These are phyloP conservation scores for Myoxocephalus aenaeus DNA, from an alignment of 2,797 vertebrate species.

Conservation along the genomic window DNA sequence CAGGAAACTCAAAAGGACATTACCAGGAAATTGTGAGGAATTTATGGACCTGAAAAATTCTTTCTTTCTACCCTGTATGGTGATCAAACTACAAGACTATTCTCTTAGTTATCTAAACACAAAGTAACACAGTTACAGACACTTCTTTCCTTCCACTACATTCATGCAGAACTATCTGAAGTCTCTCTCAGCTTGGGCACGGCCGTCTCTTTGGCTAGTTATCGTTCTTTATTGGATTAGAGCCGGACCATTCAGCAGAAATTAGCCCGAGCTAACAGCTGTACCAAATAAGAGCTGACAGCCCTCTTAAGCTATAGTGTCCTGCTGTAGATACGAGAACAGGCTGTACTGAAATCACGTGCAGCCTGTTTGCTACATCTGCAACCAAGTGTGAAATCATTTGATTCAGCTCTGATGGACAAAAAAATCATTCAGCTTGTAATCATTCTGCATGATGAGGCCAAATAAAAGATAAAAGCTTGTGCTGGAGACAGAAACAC, in stretches of 20 bases:
- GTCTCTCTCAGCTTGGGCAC: neutral
- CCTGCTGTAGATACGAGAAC: slow-evolving; percentile 17
- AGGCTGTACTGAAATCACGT: slow-evolving; percentile 20
- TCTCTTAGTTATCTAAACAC: neutral
- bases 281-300: slow-evolving; percentile 53
- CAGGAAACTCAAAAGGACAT: neutral
- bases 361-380: slow-evolving; percentile 23
- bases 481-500: slow-evolving; percentile 8
- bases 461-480: slow-evolving; percentile 24
- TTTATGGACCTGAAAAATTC: neutral
- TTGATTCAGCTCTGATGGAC: neutral
- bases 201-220: slow-evolving; percentile 5
- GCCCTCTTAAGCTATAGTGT: slow-evolving; percentile 35
- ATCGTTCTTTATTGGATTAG: slow-evolving; percentile 66
- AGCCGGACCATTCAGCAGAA: slow-evolving; percentile 55
- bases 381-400: slow-evolving; percentile 31
- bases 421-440: neutral
- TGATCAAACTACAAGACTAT: no score
- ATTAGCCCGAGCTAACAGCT: slow-evolving; percentile 60
- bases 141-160: neutral
- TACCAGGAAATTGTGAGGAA: neutral
- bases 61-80: neutral
- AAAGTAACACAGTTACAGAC: neutral
- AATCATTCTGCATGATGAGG: slow-evolving; percentile 12
- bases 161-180: slow-evolving; percentile 1